These are phyloP conservation scores for Malacoctenus gilli DNA, from an alignment of 2,797 vertebrate genomes.

Conservation along the genomic window DNA sequence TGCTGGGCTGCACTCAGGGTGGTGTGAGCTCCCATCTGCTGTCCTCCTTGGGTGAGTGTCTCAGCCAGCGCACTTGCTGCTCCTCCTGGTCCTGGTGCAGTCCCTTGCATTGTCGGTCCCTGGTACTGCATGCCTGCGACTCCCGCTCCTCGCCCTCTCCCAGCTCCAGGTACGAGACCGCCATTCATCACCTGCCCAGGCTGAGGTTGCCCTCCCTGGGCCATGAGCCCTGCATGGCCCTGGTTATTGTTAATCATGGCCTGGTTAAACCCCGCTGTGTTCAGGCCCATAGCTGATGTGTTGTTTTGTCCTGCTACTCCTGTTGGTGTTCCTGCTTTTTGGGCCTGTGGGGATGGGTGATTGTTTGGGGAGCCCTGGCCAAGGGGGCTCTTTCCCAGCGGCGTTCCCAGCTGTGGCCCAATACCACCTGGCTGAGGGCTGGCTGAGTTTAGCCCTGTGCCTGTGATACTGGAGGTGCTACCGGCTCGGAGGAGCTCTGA, in stretches of 20 bases:
- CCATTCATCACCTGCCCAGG: conserved; percentile 95
- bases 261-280: conserved; percentile 88
- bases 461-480: conserved; percentile 81
- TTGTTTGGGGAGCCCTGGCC: conserved; percentile 88
- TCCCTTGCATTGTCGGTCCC: conserved; percentile 82
- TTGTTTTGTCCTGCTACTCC: conserved; percentile 83
- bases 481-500: conserved; percentile 93
- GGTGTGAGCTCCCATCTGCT: conserved; percentile 87
- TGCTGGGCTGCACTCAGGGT: conserved; percentile 87
- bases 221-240: conserved; percentile 86
- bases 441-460: conserved; percentile 84
- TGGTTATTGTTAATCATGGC: conserved; percentile 91
- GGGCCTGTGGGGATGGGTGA: conserved; percentile 87
- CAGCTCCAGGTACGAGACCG: conserved; percentile 86
- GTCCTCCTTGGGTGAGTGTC: conserved; percentile 90
- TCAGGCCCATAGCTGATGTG: conserved; percentile 88
- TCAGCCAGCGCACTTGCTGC: conserved; percentile 90
- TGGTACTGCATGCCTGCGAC: conserved; percentile 89
- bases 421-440: conserved; percentile 87
- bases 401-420: conserved; percentile 85
- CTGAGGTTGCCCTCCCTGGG: conserved; percentile 85
- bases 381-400: conserved; percentile 91
- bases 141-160: conserved; percentile 88
- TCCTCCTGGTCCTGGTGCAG: conserved; percentile 76
- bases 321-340: conserved; percentile 89